Conservation (phyloP, 2,888 invertebrate genomes). For the Netelia virgata region DNA sequence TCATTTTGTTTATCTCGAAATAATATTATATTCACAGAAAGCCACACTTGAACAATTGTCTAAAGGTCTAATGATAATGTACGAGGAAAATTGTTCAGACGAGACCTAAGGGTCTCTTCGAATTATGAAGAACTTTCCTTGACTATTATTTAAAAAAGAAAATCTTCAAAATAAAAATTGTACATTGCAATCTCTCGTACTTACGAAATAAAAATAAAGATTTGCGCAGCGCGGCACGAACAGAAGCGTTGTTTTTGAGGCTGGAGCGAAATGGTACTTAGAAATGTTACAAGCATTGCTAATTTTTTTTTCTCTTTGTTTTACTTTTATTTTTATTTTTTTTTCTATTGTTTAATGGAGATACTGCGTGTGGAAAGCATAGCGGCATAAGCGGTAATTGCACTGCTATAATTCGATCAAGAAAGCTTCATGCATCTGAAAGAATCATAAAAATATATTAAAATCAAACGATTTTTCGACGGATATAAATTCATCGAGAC, state of each 20-base stretch:
- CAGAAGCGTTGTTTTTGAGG: constrained; percentile 77
- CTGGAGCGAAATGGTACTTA: constrained; percentile 72
- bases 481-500: constrained; percentile 41
- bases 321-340: constrained; percentile 51
- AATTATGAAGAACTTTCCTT: constrained; percentile 29
- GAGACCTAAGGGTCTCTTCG: constrained; percentile 28
- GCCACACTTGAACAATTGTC: constrained; percentile 53
- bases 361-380: constrained; percentile 83
- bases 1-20: constrained; percentile 76
- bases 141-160: constrained; percentile 2
- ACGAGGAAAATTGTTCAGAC: constrained; percentile 36
- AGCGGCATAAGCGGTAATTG: constrained; percentile 83
- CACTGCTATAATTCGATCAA: constrained; percentile 82
- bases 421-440: constrained; percentile 85
- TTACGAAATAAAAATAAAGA: constrained; percentile 72
- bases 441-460: constrained; percentile 81
- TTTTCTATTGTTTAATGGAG: constrained; percentile 69
- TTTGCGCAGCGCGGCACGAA: constrained; percentile 75
- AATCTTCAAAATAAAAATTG: constrained; percentile 30
- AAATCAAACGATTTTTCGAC: constrained; percentile 58
- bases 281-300: constrained; percentile 69
- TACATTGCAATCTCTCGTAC: constrained; percentile 63
- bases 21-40: constrained; percentile 66
- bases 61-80: constrained; percentile 23
- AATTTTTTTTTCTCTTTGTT: constrained; percentile 59